A percentile compares a stretch with the other conserved stretches of the same genome.
Conservation (phyloP, 1,140 invertebrate genomes). For the Zeugodacus cucurbitae region DNA sequence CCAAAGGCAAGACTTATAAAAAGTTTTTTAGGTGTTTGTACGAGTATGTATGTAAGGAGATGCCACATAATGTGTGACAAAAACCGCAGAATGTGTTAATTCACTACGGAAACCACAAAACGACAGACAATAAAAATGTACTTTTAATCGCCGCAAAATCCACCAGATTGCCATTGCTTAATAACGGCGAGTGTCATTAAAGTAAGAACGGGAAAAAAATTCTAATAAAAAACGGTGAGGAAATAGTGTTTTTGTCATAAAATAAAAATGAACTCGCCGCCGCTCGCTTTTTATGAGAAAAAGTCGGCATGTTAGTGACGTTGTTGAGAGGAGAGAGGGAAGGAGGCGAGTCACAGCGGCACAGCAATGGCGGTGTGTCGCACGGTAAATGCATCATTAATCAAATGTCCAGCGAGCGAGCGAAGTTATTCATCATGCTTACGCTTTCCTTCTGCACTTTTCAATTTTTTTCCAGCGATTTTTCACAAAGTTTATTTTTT, state of each 20-base stretch:
- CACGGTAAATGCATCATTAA: conserved; percentile 64
- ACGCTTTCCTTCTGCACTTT: conserved; percentile 33
- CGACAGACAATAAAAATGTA: conserved; percentile 53
- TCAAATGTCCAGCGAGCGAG: conserved; percentile 64
- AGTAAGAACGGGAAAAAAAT: conserved; percentile 51
- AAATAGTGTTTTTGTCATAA: conserved; percentile 47
- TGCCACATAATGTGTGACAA: not conserved
- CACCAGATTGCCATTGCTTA: conserved; percentile 61
- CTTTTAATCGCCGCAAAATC: conserved; percentile 63
- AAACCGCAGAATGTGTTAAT: conserved; percentile 25
- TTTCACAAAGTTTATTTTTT: conserved; percentile 6
- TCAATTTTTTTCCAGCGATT: conserved; percentile 4
- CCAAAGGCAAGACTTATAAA: no score
- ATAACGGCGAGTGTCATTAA: conserved; percentile 57
- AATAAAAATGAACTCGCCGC: conserved; percentile 7
- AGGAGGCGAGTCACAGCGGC: conserved; percentile 44
- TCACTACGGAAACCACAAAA: conserved; percentile 13
- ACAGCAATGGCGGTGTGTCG: conserved; percentile 42
- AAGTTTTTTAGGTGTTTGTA: not conserved
- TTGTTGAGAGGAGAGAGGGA: conserved; percentile 48
- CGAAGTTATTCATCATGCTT: conserved; percentile 62
- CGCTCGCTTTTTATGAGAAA: conserved; percentile 33
- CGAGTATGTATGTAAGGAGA: not conserved
- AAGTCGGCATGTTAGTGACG: not conserved
- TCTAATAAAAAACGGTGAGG: conserved; percentile 47